A percentile compares a stretch with the other conserved stretches of the same genome.
Evolutionary conservation across 2,113 vertebrate species (phyloP).

Genomic region (Lepisosteus osseus): DNA sequence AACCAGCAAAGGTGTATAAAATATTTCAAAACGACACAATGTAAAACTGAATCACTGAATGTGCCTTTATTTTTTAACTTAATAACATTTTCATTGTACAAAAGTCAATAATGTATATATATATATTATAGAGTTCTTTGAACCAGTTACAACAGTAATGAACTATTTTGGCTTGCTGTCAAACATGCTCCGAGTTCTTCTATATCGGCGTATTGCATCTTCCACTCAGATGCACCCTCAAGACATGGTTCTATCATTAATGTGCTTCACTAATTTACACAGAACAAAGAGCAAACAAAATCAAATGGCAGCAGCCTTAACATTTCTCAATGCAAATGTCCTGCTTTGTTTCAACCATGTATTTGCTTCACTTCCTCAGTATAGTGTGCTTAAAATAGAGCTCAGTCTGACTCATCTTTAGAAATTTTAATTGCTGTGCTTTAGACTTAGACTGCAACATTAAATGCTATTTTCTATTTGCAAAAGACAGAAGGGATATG

Average conservation of each 20-base stretch:
- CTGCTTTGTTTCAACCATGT: not conserved
- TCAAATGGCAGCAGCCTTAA: slow-evolving; percentile 3
- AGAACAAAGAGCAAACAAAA: not conserved
- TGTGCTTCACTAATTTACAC: slow-evolving; percentile 1
- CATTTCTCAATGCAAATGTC: not conserved
- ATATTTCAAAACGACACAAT: too few relatives aligned
- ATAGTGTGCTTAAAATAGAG: not conserved
- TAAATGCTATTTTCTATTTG: too few relatives aligned
- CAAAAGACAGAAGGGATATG: too few relatives aligned
- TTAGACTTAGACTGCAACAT: too few relatives aligned
- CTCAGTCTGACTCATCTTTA: not conserved
- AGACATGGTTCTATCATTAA: not conserved
- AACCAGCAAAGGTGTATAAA: too few relatives aligned
- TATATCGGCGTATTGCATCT: not conserved
- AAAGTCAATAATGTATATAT: too few relatives aligned
- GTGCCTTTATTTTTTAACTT: too few relatives aligned
- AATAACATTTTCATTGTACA: too few relatives aligned
- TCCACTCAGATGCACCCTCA: not conserved
- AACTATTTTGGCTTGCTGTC: not conserved
- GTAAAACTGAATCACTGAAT: too few relatives aligned
- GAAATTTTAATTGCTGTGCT: not conserved
- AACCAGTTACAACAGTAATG: too few relatives aligned
- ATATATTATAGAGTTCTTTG: too few relatives aligned
- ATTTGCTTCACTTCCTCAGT: slow-evolving; percentile 2
- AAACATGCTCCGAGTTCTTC: not conserved